A percentile compares a stretch with the other conserved stretches of the same genome.
phyloP scores from a whole-genome alignment of 2,797 vertebrate species.

The Leptoclinus maculatus region DNA sequence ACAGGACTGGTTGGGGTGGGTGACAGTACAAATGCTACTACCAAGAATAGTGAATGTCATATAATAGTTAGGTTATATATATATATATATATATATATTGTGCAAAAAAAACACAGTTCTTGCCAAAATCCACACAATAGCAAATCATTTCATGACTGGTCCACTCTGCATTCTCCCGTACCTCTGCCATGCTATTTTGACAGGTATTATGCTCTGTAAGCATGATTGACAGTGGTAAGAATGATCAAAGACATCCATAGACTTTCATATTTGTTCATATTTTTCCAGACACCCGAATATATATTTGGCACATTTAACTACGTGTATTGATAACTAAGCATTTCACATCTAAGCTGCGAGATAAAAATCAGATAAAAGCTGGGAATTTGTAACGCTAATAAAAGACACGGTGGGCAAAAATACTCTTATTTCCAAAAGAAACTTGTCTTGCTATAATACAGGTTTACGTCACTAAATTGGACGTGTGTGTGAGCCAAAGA shows the following conservation, averaged over 20 bases:
- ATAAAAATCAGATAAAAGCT: constrained; percentile 1
- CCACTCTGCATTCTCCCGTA: not conserved
- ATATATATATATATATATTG: constrained; percentile 9
- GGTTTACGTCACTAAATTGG: not conserved
- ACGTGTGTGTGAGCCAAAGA: not conserved
- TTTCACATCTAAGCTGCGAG: constrained; percentile 4
- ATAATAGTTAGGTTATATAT: constrained; percentile 23
- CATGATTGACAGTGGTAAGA: not conserved
- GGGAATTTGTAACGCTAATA: not conserved
- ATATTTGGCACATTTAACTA: not conserved
- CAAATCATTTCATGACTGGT: constrained; percentile 19
- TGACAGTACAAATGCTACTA: constrained; percentile 38
- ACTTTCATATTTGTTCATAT: not conserved
- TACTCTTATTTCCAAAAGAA: not conserved
- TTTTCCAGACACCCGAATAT: not conserved
- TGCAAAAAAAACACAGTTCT: not conserved
- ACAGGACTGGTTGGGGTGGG: constrained; percentile 3
- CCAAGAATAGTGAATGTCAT: constrained; percentile 33
- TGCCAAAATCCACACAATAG: constrained; percentile 25
- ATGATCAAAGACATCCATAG: constrained; percentile 4
- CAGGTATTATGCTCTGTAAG: constrained; percentile 3
- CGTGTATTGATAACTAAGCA: not conserved
- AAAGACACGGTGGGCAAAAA: not conserved
- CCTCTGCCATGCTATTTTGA: constrained; percentile 11
- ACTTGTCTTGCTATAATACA: not conserved